phyloP scores from a whole-genome alignment of 2,113 vertebrate genomes.

The Cheirogaleus medius region DNA sequence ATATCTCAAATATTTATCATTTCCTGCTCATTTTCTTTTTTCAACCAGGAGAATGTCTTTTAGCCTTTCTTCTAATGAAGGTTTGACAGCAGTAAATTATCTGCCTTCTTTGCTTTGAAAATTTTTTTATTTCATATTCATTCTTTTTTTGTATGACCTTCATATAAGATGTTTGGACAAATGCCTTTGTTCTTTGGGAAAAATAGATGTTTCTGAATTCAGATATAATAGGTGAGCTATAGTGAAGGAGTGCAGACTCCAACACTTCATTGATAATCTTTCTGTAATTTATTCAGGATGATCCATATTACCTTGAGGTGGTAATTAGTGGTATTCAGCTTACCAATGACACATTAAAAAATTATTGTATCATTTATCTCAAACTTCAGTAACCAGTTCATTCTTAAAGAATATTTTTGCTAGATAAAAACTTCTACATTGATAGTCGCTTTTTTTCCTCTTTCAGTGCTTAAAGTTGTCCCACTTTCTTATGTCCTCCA shows the following conservation, averaged over 20 bases:
- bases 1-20: not conserved
- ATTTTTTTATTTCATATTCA: not conserved
- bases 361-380: constrained; percentile 58
- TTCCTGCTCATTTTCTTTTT: not conserved
- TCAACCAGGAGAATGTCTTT: not conserved
- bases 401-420: not conserved
- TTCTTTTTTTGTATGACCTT: constrained; percentile 23
- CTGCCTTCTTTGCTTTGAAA: not conserved
- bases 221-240: not conserved
- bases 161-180: not conserved
- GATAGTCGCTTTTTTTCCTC: not conserved
- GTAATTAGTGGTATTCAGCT: constrained; percentile 11
- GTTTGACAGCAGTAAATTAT: not conserved
- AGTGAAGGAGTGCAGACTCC: not conserved
- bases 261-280: not conserved
- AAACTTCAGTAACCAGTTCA: constrained; percentile 55
- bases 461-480: not conserved
- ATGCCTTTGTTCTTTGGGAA: not conserved
- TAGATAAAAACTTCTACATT: no score
- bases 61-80: not conserved
- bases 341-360: constrained; percentile 35
- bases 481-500: not conserved
- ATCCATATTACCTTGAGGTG: not conserved
- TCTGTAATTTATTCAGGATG: constrained; percentile 27
- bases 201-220: not conserved